Evolutionary conservation across 1,140 invertebrate genomes (phyloP).

Genomic region (Neelides sp.): DNA sequence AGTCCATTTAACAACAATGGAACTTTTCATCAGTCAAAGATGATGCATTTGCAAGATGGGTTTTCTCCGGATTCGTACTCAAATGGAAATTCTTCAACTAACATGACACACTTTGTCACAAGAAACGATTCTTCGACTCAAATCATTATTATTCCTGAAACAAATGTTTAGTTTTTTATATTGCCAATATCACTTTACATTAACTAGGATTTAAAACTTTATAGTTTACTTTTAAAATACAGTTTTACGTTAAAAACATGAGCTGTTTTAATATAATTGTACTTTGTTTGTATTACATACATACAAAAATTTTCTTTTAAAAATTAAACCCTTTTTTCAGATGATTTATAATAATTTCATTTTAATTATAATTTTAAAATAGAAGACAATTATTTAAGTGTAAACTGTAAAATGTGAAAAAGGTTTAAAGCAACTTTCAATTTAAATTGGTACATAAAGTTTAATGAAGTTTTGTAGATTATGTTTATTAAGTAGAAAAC

Average conservation of each 20-base stretch:
- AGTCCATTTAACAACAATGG: not conserved
- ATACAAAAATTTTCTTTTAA: not conserved
- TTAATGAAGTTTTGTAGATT: no score
- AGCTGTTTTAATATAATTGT: not conserved
- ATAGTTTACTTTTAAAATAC: not conserved
- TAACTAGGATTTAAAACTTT: not conserved
- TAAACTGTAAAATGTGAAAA: no score
- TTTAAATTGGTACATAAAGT: no score
- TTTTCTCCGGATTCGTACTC: not conserved
- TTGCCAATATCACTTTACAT: not conserved
- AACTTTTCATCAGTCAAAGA: not conserved
- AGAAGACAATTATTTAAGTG: no score
- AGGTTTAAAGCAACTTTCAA: no score
- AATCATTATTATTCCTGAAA: slow-evolving; percentile 29
- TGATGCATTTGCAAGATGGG: not conserved
- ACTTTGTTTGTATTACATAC: not conserved
- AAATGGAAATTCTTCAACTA: not conserved
- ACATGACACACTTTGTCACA: slow-evolving; percentile 27
- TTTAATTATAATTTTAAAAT: no score
- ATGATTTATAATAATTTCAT: no score
- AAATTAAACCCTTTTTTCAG: no score
- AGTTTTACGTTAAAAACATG: not conserved
- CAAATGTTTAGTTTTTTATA: slow-evolving; percentile 13
- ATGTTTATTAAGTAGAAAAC: no score
- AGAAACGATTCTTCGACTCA: slow-evolving; percentile 23